Evolutionary conservation across 2,797 vertebrate species (phyloP).

Genomic region (Peromyscus nudipes): DNA sequence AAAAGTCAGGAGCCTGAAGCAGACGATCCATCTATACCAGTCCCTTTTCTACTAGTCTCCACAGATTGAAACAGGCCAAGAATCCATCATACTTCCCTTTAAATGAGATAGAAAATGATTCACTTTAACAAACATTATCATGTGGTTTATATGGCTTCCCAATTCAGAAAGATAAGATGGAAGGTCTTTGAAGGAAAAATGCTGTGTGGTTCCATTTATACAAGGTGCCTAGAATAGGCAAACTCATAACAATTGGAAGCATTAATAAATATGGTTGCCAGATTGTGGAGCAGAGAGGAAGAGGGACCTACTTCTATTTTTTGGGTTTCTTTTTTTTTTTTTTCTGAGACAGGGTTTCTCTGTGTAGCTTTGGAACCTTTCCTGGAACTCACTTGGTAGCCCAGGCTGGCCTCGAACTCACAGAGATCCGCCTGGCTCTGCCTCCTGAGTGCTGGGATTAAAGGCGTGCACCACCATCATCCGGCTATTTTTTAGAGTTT

Average conservation of each 20-base stretch:
- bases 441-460: too few species aligned
- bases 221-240: neutral
- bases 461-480: too few species aligned
- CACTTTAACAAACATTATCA: neutral
- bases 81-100: constrained; percentile 30
- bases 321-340: neutral
- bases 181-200: neutral
- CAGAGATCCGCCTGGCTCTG: too few species aligned
- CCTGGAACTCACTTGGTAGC: too few species aligned
- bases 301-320: neutral
- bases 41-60: neutral
- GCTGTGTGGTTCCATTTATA: neutral
- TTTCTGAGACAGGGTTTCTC: too few species aligned
- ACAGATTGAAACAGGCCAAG: neutral
- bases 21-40: neutral
- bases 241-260: neutral
- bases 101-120: constrained; percentile 12
- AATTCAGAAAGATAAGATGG: constrained; percentile 12
- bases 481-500: too few species aligned
- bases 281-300: neutral
- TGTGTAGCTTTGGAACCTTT: too few species aligned
- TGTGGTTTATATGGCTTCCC: neutral
- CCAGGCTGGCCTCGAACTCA: too few species aligned
- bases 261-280: neutral
- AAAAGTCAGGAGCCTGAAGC: constrained; percentile 41